phyloP scores from a whole-genome alignment of 2,888 invertebrate genomes.

The Pachymerium ferrugineum region DNA sequence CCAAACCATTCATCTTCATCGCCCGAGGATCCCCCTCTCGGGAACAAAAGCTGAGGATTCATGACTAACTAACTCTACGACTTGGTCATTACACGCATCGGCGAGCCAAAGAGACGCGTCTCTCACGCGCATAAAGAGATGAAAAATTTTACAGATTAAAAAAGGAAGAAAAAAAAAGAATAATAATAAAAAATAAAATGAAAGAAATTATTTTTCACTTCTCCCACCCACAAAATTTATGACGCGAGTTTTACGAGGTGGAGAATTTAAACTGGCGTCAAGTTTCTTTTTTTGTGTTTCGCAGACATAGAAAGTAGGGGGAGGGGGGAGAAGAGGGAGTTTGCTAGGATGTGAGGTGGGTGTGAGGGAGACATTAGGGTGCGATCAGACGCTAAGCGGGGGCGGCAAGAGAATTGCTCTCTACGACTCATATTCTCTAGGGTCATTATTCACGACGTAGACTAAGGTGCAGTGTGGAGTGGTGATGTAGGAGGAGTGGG shows the following conservation, averaged over 20 bases:
- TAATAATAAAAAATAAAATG: background rate
- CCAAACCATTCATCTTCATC: conserved; percentile 5
- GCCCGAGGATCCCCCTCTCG: background rate
- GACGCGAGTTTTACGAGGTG: conserved; percentile 28
- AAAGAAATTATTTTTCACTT: conserved; percentile 2
- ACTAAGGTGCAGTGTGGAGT: conserved; percentile 21
- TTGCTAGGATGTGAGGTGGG: no score
- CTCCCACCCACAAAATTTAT: background rate
- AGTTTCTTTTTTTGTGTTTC: conserved; percentile 25
- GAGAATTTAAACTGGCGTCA: conserved; percentile 23
- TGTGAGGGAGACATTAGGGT: conserved; percentile 27
- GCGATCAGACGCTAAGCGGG: conserved; percentile 25
- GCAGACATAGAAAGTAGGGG: background rate
- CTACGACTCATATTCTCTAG: conserved; percentile 20
- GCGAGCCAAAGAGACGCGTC: background rate
- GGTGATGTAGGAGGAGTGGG: conserved; percentile 10
- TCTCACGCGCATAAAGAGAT: conserved; percentile 2
- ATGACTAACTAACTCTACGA: conserved; percentile 19
- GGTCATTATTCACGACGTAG: conserved; percentile 22
- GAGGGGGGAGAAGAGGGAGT: no score
- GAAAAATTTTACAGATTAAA: background rate
- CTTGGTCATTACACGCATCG: background rate
- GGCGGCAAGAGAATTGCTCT: conserved; percentile 22
- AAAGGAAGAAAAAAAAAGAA: background rate
- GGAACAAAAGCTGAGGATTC: conserved; percentile 18